Evolutionary conservation across 2,888 invertebrate species (phyloP).

Genomic region (Abscondita cerata): DNA sequence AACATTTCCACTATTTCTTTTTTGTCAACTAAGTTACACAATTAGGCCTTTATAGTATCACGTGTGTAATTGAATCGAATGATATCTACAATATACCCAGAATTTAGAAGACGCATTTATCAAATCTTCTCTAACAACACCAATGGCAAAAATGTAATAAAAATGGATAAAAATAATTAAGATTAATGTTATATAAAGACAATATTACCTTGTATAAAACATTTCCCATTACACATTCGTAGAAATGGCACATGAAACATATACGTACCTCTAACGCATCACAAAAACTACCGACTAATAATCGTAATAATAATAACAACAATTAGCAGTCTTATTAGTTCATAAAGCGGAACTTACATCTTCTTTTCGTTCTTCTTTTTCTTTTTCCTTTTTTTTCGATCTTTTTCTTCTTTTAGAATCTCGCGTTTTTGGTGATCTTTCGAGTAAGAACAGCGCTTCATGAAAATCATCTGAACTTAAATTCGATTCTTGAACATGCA

Average conservation of each 20-base stretch:
- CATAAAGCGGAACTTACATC: constrained; percentile 61
- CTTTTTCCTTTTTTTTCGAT: constrained; percentile 60
- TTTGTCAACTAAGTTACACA: constrained; percentile 10
- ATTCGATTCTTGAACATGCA: constrained; percentile 65
- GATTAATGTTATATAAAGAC: constrained; percentile 7
- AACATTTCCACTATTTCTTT: too few relatives aligned
- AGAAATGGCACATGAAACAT: constrained; percentile 30
- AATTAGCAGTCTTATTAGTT: constrained; percentile 50
- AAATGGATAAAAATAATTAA: constrained; percentile 30
- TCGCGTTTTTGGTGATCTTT: constrained; percentile 62
- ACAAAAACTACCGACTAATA: constrained; percentile 44
- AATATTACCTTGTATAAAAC: constrained; percentile 26
- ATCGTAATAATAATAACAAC: constrained; percentile 43
- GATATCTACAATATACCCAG: not conserved
- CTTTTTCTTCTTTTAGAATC: constrained; percentile 60
- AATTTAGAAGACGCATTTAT: not conserved
- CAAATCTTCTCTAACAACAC: constrained; percentile 17
- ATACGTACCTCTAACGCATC: constrained; percentile 35
- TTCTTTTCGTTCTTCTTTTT: constrained; percentile 57
- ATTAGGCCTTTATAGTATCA: constrained; percentile 11
- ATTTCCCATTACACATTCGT: constrained; percentile 21
- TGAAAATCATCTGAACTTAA: constrained; percentile 66
- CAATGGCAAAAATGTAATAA: constrained; percentile 32
- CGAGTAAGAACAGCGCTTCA: constrained; percentile 63
- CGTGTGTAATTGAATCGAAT: constrained; percentile 9